Evolutionary conservation across 2,797 vertebrate genomes (phyloP), one percentile per base, ranked within the genome.

Genomic region (Eupleurogrammus muticus): DNA sequence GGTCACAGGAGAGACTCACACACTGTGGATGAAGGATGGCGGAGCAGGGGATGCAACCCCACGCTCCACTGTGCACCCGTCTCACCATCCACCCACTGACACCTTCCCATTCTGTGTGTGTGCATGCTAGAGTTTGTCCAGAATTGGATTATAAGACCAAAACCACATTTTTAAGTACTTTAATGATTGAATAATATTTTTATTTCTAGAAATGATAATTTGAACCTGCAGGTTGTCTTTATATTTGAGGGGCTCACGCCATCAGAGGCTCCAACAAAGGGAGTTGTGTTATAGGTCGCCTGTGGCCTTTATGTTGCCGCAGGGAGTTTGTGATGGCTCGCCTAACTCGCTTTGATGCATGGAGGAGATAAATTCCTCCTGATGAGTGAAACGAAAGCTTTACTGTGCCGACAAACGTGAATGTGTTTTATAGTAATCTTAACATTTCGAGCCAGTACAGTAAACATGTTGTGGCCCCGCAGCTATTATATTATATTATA

Each of bases 21-120:
- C 85, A 95, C 91, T 95, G 94, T 92, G 94, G 91, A 94, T 94
- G 92, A 94, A 91, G 94, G 95, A 96, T 95, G 94, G 94, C 90
- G 87, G 89, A 80, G 92, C 91, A 85, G 88, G 90, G 90, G 89
- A 92, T 87, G 90, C 73, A 72, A 87, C 89, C 86, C 88, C 75
- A 88, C 80, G 88, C 91, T 93, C 92, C 91, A 77, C 80, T 89
- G 92, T 85, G 57, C 89, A 87, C 81, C 73, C 56, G 38, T 80
- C 77, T 83, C 87, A 71, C 76, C 79, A 79, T 84, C 66, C 82
- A 50, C 75, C 50, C 75, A 61, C 77, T 57, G 56, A 60, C n/a
- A 77, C 59, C 70, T 47, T 70, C 54, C 65, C 51, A 38, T 17
- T 19, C n/a, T 40, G 20, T 24, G 56, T n/a, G n/a, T 64, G 28